phyloP scores from a whole-genome alignment of 2,113 vertebrate species.

The Spea bombifrons region DNA sequence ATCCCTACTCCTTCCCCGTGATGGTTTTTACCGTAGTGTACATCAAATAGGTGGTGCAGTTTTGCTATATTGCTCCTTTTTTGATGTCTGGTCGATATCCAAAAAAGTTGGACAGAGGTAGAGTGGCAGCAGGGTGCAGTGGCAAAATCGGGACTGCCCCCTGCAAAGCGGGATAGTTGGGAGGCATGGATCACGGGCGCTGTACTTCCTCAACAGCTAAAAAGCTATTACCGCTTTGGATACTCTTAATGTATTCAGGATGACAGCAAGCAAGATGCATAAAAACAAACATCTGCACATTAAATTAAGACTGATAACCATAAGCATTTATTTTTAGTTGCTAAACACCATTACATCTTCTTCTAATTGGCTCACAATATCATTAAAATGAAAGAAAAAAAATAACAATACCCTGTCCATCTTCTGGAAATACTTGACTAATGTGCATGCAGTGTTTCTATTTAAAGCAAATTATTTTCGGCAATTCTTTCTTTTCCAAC shows the following conservation, averaged over 20 bases:
- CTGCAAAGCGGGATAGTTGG: no score
- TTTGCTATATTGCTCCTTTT: no score
- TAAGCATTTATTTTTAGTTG: conserved; percentile 18
- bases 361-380: not conserved
- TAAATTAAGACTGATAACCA: conserved; percentile 25
- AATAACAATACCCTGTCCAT: not conserved
- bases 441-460: conserved; percentile 1
- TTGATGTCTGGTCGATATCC: no score
- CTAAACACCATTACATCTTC: not conserved
- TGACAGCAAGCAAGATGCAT: no score
- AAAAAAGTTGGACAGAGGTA: no score
- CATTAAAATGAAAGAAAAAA: conserved; percentile 19
- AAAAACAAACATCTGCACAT: conserved; percentile 19
- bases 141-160: no score
- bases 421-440: not conserved
- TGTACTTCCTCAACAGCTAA: no score
- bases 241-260: no score
- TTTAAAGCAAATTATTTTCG: conserved; percentile 16
- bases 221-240: no score
- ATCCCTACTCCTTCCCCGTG: not conserved
- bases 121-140: no score
- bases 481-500: conserved; percentile 1
- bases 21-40: not conserved
- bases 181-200: no score
- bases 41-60: no score